Percentiles rank a stretch among this genome's conserved stretches.
Conservation (phyloP, 2,888 invertebrate genomes). For the Adelphocoris suturalis region DNA sequence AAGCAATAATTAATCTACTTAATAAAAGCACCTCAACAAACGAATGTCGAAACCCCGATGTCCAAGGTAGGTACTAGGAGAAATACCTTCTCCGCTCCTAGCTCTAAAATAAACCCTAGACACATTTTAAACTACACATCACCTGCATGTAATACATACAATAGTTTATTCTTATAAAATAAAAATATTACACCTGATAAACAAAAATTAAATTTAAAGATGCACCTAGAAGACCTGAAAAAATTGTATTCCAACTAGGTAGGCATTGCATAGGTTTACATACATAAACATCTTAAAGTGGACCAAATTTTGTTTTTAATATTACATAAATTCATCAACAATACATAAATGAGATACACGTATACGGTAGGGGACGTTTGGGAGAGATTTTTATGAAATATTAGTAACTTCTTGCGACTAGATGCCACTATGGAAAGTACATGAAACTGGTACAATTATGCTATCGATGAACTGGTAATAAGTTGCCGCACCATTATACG, state of each 20-base stretch:
- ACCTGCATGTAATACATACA: background rate
- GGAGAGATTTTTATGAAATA: background rate
- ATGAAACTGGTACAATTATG: background rate
- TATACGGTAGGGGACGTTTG: too few relatives aligned
- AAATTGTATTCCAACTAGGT: background rate
- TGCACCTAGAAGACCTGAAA: too few relatives aligned
- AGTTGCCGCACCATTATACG: too few relatives aligned
- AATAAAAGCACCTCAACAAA: too few relatives aligned
- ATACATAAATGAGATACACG: background rate
- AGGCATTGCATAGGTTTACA: background rate
- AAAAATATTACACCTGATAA: background rate
- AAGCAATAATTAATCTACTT: background rate
- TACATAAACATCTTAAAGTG: background rate
- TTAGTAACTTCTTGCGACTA: slow-evolving; percentile 35
- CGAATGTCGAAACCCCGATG: too few relatives aligned
- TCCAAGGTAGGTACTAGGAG: too few relatives aligned
- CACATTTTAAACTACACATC: background rate
- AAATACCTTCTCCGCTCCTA: too few relatives aligned
- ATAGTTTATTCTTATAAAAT: slow-evolving; percentile 9
- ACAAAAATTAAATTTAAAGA: too few relatives aligned
- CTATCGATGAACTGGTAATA: too few relatives aligned
- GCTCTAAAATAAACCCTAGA: too few relatives aligned
- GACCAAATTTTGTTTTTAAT: background rate
- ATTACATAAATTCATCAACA: background rate
- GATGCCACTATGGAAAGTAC: slow-evolving; percentile 20